These are phyloP conservation scores for Neodontobutis hainanensis DNA, from an alignment of 2,113 vertebrate species.

Conservation along the genomic window DNA sequence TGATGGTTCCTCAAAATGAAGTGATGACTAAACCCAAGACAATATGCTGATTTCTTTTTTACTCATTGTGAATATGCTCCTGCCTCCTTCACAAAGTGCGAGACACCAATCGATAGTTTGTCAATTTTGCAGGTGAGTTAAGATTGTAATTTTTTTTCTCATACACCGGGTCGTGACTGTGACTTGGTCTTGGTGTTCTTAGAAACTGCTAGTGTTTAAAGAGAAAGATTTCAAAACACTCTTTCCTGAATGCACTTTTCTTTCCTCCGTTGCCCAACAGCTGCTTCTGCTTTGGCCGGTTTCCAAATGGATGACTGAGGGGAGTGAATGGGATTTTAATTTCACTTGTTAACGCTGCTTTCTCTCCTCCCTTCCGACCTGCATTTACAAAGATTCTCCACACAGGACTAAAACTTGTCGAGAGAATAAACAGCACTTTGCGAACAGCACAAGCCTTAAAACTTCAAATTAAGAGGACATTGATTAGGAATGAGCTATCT, in stretches of 20 bases:
- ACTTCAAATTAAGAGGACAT: constrained; percentile 44
- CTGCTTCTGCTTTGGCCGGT: constrained; percentile 60
- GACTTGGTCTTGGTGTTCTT: no score
- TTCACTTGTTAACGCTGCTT: constrained; percentile 60
- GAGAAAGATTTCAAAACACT: constrained; percentile 1
- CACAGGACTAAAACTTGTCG: constrained; percentile 19
- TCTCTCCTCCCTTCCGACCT: constrained; percentile 38
- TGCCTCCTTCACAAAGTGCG: no score
- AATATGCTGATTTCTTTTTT: no score
- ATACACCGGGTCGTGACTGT: no score
- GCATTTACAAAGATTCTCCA: constrained; percentile 27
- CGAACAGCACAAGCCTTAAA: constrained; percentile 31
- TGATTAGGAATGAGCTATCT: constrained; percentile 37
- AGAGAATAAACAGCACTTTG: constrained; percentile 31
- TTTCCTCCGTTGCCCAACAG: constrained; percentile 39
- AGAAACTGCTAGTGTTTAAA: constrained; percentile 2
- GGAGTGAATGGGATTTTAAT: constrained; percentile 71
- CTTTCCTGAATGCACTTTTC: background rate
- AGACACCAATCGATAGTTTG: no score
- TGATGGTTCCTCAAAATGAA: no score
- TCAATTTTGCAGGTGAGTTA: no score
- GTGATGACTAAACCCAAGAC: no score
- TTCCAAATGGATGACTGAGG: constrained; percentile 62
- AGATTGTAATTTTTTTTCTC: no score
- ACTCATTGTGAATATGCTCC: no score